phyloP scores from a whole-genome alignment of 2,113 vertebrate species.

The Sander vitreus region DNA sequence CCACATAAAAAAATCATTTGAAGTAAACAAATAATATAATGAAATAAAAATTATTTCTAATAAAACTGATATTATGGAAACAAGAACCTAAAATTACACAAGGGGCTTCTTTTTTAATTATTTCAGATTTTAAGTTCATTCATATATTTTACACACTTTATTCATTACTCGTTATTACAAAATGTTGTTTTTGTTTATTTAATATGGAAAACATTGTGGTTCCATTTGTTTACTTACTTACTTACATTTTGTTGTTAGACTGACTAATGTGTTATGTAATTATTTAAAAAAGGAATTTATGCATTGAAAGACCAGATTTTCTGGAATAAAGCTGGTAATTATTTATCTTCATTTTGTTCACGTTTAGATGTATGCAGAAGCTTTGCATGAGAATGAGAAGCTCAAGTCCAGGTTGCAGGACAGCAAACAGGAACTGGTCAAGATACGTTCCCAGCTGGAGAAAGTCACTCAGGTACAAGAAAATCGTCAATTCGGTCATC shows the following conservation, averaged over 20 bases:
- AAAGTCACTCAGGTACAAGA: conserved; percentile 90
- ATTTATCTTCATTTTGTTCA: not conserved
- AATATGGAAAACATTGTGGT: not conserved
- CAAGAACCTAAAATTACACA: not conserved
- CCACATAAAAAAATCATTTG: too few species aligned
- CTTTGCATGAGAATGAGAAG: conserved; percentile 94
- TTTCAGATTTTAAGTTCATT: not conserved
- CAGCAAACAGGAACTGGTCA: conserved; percentile 91
- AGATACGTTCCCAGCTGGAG: conserved; percentile 91
- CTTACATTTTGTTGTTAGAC: not conserved
- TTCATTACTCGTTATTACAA: not conserved
- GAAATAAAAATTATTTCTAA: not conserved
- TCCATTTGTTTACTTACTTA: not conserved
- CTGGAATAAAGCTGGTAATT: not conserved
- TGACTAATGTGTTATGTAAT: not conserved
- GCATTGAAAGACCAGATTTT: not conserved
- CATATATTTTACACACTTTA: not conserved
- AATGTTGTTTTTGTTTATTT: not conserved
- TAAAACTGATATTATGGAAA: not conserved
- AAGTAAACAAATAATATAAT: too few species aligned
- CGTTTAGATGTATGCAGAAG: conserved; percentile 92
- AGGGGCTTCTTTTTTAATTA: not conserved
- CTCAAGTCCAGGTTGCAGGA: conserved; percentile 93
- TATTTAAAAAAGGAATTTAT: not conserved
- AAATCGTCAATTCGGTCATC: not conserved